Conservation (phyloP, 2,888 invertebrate genomes). For the Willowsia nigromaculata region DNA sequence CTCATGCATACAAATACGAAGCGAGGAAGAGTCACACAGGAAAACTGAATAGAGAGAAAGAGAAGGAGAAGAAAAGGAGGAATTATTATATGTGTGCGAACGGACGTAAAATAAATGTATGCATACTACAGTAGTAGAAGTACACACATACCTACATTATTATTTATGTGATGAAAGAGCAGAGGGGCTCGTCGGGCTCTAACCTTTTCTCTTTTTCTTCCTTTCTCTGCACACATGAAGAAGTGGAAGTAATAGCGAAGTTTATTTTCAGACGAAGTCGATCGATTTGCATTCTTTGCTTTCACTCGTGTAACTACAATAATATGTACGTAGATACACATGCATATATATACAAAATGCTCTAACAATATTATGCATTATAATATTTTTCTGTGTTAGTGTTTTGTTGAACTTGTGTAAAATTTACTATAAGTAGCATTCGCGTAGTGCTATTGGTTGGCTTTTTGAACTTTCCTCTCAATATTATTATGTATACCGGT, state of each 20-base stretch:
- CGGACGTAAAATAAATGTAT: slow-evolving; percentile 43
- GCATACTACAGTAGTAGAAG: background rate
- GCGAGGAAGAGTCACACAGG: background rate
- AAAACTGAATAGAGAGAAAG: background rate
- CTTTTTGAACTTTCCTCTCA: background rate
- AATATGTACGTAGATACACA: background rate
- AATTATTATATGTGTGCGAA: slow-evolving; percentile 41
- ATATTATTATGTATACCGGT: background rate
- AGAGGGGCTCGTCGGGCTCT: slow-evolving; percentile 43
- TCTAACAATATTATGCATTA: background rate
- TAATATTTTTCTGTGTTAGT: background rate
- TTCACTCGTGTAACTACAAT: background rate
- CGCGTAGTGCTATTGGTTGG: background rate
- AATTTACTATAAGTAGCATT: background rate
- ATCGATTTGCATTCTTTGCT: slow-evolving; percentile 62
- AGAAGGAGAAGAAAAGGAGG: background rate
- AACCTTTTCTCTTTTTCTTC: slow-evolving; percentile 20
- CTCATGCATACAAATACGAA: slow-evolving; percentile 41
- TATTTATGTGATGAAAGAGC: slow-evolving; percentile 56
- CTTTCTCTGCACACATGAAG: slow-evolving; percentile 5
- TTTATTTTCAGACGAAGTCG: slow-evolving; percentile 63
- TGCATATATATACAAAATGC: background rate
- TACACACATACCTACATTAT: slow-evolving; percentile 49
- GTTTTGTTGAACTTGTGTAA: background rate
- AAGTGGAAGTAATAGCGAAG: slow-evolving; percentile 36